Evolutionary conservation across 2,113 vertebrate species (phyloP).

Genomic region (Proteles cristata): DNA sequence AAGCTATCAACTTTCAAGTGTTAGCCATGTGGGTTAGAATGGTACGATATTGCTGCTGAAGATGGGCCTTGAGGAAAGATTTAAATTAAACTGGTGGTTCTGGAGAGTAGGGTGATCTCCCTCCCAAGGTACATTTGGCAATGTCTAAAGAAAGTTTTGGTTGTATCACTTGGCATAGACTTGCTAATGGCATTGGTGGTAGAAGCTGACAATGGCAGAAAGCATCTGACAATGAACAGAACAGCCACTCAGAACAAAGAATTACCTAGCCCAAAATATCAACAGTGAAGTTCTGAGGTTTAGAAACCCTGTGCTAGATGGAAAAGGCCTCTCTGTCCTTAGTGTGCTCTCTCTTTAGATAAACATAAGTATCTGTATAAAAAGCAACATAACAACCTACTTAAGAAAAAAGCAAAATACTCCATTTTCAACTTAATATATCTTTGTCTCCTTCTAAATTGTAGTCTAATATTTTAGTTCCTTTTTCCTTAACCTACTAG

Average conservation of each 20-base stretch:
- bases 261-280: background rate
- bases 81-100: background rate
- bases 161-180: background rate
- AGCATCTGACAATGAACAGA: rapidly evolving
- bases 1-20: background rate
- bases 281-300: background rate
- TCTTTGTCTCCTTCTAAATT: background rate
- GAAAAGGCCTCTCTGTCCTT: background rate
- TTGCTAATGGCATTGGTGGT: background rate
- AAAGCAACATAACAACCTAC: background rate
- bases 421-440: background rate
- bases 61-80: background rate
- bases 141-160: background rate
- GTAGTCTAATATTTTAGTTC: background rate
- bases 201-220: background rate
- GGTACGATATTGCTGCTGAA: background rate
- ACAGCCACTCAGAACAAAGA: background rate
- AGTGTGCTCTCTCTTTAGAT: background rate
- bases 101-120: background rate
- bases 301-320: background rate
- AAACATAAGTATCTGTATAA: background rate
- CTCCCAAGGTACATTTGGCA: background rate
- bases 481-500: background rate
- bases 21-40: background rate
- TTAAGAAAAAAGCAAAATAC: background rate